Evolutionary conservation across 2,797 vertebrate genomes (phyloP).

Genomic region (Gobionotothen gibberifrons): DNA sequence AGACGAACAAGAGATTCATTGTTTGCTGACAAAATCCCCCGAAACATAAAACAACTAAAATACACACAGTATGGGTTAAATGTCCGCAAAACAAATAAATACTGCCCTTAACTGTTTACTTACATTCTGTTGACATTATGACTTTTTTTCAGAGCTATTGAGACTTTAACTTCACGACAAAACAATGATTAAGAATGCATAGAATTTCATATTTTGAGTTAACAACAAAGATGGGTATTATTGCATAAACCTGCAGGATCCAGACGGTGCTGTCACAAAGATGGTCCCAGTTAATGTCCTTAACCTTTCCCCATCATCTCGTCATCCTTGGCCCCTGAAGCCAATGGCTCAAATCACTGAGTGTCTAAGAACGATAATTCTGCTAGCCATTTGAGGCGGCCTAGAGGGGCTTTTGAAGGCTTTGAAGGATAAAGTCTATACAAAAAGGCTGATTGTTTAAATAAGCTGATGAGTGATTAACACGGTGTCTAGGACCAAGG

Average conservation of each 20-base stretch:
- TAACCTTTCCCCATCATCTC: conserved; percentile 50
- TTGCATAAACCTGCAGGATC: background rate
- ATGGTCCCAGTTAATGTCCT: conserved; percentile 26
- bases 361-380: conserved; percentile 49
- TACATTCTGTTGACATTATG: background rate
- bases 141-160: too few relatives aligned
- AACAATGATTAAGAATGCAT: background rate
- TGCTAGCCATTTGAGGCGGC: conserved; percentile 38
- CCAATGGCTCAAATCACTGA: conserved; percentile 20
- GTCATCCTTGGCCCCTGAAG: conserved; percentile 51
- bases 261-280: background rate
- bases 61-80: conserved; percentile 1
- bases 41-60: conserved; percentile 19
- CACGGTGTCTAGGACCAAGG: conserved; percentile 40
- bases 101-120: background rate
- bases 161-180: background rate
- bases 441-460: conserved; percentile 64
- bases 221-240: background rate
- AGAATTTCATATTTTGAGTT: background rate
- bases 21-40: conserved; percentile 34
- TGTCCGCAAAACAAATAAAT: background rate
- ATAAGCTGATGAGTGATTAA: conserved; percentile 59
- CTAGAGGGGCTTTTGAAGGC: conserved; percentile 43
- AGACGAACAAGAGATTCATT: conserved; percentile 42
- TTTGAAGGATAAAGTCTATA: conserved; percentile 44